Evolutionary conservation across 2,888 invertebrate species (phyloP), one percentile per base, ranked within the genome.

Genomic region (Amphipoea oculea): DNA sequence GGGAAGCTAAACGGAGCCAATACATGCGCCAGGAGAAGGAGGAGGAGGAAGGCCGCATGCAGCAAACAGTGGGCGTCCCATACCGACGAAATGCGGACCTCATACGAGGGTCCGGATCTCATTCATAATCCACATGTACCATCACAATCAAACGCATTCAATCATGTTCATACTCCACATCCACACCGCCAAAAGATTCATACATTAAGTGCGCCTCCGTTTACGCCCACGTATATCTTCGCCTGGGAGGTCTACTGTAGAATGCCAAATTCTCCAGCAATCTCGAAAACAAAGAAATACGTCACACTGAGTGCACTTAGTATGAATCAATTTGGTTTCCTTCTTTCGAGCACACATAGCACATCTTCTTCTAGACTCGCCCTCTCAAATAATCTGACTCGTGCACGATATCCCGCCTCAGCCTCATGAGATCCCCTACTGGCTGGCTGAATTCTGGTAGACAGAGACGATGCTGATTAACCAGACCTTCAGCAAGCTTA

Each of bases 401-500:
- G 60, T 86, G 84, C 36, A 78, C 2, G 23, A 86, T 42, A 76
- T 84, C 77, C 29, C 73, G 42, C 40, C 77, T 79, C 57, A 86
- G 73, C 81, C 84, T 79, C 73, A 51, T 66, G 54, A 70, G 45
- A 7, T 62, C 48, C 54, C 0, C 20, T 51, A 48, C 36, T 17
- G 68, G 69, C 45, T 20, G 2, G 6, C 5, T 42, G 29, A 68
- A 17, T 78, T 76, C 42, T 48, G 7, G 36, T 14, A 36, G 4
- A 48, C 36, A 9, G 54, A 17, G 60, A 54, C 66, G 74, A 68
- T 81, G 82, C 45, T 51, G 65, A 14, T 17, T 20, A 4, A 81
- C n/a, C 54, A 84, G 42, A 73, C 74, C 45, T 40, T 69, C 17
- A 29, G 84, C 82, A 51, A 81, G 79, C 48, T 54, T 23, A 14